Conservation (phyloP, 2,113 vertebrate genomes). For the Hypocryptadius cinnamomeus region DNA sequence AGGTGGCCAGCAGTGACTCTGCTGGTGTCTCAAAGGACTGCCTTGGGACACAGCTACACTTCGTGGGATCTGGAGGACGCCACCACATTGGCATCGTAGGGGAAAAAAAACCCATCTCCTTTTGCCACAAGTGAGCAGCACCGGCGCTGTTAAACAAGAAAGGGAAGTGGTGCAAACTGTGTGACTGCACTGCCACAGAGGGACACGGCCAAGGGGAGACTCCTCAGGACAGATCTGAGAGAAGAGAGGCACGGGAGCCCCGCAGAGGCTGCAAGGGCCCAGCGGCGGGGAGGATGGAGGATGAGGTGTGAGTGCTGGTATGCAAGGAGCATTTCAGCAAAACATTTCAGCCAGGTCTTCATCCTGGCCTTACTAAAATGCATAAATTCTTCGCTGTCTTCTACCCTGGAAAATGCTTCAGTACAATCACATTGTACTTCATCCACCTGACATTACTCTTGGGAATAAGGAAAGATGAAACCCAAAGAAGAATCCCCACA, state of each 20-base stretch:
- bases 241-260: neutral
- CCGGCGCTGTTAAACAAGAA: neutral
- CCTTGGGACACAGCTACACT: neutral
- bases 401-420: neutral
- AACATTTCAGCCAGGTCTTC: neutral
- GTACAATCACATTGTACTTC: neutral
- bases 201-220: neutral
- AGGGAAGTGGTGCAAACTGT: neutral
- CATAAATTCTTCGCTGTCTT: neutral
- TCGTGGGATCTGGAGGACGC: neutral
- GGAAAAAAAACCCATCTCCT: neutral
- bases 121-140: neutral
- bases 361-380: neutral
- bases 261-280: neutral
- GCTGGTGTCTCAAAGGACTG: neutral
- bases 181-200: neutral
- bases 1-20: neutral
- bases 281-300: neutral
- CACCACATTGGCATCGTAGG: fast-evolving
- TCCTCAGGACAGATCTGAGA: neutral
- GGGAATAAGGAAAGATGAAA: neutral
- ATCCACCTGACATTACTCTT: neutral
- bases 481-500: neutral
- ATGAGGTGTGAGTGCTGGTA: fast-evolving
- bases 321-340: neutral